Percentiles rank a stretch among this genome's conserved stretches.
These are phyloP conservation scores for Falco columbarius DNA, from an alignment of 2,797 vertebrate genomes.

Conservation along the genomic window DNA sequence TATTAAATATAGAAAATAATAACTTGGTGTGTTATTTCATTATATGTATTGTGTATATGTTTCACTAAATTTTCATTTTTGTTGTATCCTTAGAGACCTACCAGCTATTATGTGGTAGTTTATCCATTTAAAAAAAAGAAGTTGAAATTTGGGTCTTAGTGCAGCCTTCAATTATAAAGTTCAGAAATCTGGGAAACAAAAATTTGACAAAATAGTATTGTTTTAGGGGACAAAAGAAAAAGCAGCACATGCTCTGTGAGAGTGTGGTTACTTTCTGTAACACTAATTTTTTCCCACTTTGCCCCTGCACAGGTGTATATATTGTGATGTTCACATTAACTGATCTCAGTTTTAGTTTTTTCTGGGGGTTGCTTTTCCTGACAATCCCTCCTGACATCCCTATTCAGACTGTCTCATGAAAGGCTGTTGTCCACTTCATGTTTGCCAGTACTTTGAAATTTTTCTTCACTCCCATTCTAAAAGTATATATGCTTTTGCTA, in stretches of 20 bases:
- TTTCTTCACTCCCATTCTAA: not conserved
- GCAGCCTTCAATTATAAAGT: not conserved
- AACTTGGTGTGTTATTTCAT: not conserved
- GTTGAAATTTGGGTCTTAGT: not conserved
- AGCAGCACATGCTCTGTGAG: not conserved
- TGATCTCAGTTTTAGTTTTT: not conserved
- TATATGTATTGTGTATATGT: not conserved
- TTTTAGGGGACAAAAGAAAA: rapidly evolving
- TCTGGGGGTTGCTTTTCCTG: rapidly evolving
- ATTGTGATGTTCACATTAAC: not conserved
- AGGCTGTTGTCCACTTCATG: not conserved
- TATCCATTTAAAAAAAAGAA: not conserved
- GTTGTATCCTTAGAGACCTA: not conserved
- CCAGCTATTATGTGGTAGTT: not conserved
- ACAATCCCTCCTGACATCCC: not conserved
- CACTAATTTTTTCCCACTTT: not conserved
- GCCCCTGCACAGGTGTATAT: not conserved
- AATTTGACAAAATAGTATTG: not conserved
- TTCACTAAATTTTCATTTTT: not conserved
- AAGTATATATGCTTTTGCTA: not conserved
- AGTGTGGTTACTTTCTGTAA: not conserved
- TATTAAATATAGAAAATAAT: not conserved
- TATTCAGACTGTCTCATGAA: not conserved
- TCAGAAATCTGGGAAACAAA: not conserved
- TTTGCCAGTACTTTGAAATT: not conserved